A percentile compares a stretch with the other conserved stretches of the same genome.
phyloP scores from a whole-genome alignment of 2,888 invertebrate species.

The Leucoma salicis region DNA sequence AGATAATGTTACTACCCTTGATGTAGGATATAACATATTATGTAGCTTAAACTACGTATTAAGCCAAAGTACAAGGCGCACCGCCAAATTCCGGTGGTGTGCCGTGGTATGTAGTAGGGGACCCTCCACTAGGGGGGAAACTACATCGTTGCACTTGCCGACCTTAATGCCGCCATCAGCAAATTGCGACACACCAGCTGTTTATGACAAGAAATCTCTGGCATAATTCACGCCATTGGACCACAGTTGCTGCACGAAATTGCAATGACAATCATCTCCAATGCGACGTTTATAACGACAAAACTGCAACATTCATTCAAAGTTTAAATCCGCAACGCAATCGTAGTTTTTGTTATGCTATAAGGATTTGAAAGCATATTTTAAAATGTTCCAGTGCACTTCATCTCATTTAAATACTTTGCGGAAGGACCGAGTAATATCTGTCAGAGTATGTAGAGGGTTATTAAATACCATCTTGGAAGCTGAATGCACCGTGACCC shows the following conservation, averaged over 20 bases:
- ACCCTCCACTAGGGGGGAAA: conserved; percentile 33
- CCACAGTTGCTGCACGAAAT: conserved; percentile 57
- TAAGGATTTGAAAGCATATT: conserved; percentile 45
- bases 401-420: conserved; percentile 42
- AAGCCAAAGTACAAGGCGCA: conserved; percentile 66
- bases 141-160: conserved; percentile 67
- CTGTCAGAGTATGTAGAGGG: conserved; percentile 60
- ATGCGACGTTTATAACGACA: conserved; percentile 37
- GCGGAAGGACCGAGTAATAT: conserved; percentile 55
- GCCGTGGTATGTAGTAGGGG: conserved; percentile 55
- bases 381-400: conserved; percentile 36
- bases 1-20: conserved; percentile 39
- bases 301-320: conserved; percentile 7
- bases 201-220: conserved; percentile 70
- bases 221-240: conserved; percentile 68
- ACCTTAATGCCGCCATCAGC: conserved; percentile 78
- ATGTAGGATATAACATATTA: conserved; percentile 32
- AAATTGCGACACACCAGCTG: conserved; percentile 79
- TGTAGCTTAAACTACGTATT: conserved; percentile 48
- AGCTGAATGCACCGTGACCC: conserved; percentile 77
- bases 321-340: conserved; percentile 27
- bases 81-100: conserved; percentile 74
- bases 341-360: conserved; percentile 41
- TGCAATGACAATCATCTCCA: conserved; percentile 54
- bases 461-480: conserved; percentile 72